Percentiles rank a stretch among this genome's conserved stretches.
These are phyloP conservation scores for Acromyrmex charruanus DNA, from an alignment of 1,140 invertebrate genomes.

Conservation along the genomic window DNA sequence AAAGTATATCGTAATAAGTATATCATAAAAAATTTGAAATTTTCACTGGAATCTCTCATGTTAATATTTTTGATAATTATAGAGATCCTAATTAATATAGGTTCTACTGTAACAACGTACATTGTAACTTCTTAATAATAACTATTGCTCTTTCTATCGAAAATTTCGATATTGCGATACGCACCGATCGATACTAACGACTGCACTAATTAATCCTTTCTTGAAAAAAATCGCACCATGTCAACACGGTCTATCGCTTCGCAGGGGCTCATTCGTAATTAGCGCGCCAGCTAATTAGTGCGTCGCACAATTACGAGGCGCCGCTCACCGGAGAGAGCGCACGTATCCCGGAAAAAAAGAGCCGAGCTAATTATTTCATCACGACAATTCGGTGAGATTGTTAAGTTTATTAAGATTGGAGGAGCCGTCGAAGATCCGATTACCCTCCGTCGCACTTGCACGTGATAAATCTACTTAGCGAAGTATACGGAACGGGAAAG, in stretches of 20 bases:
- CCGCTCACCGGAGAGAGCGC: neutral
- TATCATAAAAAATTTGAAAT: neutral
- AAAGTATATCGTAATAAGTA: neutral
- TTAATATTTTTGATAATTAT: neutral
- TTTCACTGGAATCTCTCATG: neutral
- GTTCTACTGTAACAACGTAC: neutral
- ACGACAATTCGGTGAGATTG: constrained; percentile 56
- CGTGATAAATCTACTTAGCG: constrained; percentile 75
- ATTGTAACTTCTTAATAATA: neutral
- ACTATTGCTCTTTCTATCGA: neutral
- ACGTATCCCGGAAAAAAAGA: constrained; percentile 15
- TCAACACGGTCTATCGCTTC: constrained; percentile 52
- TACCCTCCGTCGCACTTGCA: constrained; percentile 59
- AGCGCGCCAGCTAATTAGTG: constrained; percentile 47
- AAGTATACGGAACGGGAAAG: constrained; percentile 45
- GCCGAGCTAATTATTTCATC: constrained; percentile 37
- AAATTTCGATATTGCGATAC: neutral
- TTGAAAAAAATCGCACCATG: constrained; percentile 27
- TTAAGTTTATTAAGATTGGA: constrained; percentile 47
- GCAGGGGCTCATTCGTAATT: constrained; percentile 41
- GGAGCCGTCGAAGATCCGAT: constrained; percentile 47
- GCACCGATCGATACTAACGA: constrained; percentile 53
- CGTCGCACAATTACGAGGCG: constrained; percentile 47
- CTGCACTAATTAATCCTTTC: constrained; percentile 50
- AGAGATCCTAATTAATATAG: constrained; percentile 32